Conservation (phyloP, 2,888 invertebrate genomes). For the Cephus pulcher region DNA sequence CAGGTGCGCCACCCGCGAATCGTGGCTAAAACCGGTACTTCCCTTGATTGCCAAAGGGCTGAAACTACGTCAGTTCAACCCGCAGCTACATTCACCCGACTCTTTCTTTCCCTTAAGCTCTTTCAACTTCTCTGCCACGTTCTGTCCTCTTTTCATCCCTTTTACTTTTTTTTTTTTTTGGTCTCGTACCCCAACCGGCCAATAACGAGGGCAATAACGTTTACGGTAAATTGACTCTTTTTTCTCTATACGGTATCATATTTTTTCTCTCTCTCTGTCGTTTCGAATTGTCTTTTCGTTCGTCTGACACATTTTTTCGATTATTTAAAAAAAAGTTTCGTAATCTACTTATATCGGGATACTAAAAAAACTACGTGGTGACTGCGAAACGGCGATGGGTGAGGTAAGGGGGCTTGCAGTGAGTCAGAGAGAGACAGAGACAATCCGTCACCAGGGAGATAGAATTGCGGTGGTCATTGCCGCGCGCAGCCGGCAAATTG, state of each 20-base stretch:
- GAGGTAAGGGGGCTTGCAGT: too few species aligned
- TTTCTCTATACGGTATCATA: not conserved
- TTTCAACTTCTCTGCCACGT: not conserved
- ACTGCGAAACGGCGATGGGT: too few species aligned
- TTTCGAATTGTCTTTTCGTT: not conserved
- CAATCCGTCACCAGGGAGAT: not conserved
- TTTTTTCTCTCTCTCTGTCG: not conserved
- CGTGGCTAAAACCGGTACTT: not conserved
- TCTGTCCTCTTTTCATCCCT: not conserved
- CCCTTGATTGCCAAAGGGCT: not conserved
- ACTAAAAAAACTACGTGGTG: too few species aligned
- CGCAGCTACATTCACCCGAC: not conserved
- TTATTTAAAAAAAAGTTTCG: too few species aligned
- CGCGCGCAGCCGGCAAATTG: slow-evolving; percentile 4
- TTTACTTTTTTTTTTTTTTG: not conserved
- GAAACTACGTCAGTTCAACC: not conserved
- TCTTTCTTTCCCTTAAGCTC: not conserved
- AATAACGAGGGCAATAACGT: not conserved
- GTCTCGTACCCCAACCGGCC: not conserved
- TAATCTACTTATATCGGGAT: too few species aligned
- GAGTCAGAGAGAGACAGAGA: not conserved
- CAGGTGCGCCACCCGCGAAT: not conserved
- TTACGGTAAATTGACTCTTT: not conserved
- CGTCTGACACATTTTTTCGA: not conserved
- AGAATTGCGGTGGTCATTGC: not conserved